phyloP scores from a whole-genome alignment of 1,140 invertebrate species.

The Heliconius hermathena region DNA sequence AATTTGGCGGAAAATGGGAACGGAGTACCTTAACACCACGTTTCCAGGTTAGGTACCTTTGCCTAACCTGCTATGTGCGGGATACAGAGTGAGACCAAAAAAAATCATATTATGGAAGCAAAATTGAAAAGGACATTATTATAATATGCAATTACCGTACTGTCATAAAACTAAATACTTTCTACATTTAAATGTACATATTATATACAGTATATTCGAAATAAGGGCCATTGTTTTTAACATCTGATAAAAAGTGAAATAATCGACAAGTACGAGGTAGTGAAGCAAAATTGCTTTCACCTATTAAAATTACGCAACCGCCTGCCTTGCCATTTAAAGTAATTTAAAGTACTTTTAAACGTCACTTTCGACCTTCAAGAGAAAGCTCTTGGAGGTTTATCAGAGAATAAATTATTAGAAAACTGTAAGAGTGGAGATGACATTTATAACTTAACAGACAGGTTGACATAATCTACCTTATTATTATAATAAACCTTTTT shows the following conservation, averaged over 20 bases:
- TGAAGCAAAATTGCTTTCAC: constrained; percentile 20
- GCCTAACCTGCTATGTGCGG: too few relatives aligned
- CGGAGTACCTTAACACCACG: too few relatives aligned
- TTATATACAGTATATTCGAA: background rate
- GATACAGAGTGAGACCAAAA: too few relatives aligned
- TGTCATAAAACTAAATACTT: too few relatives aligned
- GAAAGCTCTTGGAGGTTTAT: constrained; percentile 1
- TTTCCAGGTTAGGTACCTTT: too few relatives aligned
- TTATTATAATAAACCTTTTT: background rate
- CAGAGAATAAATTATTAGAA: background rate
- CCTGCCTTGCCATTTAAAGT: constrained; percentile 17
- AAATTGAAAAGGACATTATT: background rate
- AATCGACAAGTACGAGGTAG: background rate
- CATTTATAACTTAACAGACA: background rate
- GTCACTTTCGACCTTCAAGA: constrained; percentile 22
- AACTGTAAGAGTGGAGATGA: background rate
- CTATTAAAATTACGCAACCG: constrained; percentile 25
- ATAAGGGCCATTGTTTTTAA: background rate
- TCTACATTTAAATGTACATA: too few relatives aligned
- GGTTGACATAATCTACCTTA: background rate
- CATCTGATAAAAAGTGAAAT: background rate
- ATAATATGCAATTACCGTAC: too few relatives aligned
- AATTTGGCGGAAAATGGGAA: too few relatives aligned
- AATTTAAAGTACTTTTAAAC: constrained; percentile 14
- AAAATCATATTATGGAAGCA: background rate